Percentiles rank a stretch among this genome's conserved stretches.
Conservation (phyloP, 2,797 vertebrate genomes). For the Melanotaenia trifasciata region DNA sequence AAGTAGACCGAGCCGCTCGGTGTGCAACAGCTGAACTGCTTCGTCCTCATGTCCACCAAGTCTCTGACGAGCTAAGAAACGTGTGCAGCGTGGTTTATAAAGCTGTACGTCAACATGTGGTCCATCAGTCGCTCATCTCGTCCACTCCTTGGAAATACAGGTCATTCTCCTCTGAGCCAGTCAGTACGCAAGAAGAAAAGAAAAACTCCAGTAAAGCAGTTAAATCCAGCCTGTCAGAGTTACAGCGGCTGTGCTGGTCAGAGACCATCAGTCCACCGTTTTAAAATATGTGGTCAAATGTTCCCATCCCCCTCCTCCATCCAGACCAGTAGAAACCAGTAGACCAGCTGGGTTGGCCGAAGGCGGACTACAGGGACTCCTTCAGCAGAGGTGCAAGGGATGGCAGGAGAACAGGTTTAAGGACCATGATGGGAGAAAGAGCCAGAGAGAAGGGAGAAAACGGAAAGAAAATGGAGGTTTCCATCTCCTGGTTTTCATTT, state of each 20-base stretch:
- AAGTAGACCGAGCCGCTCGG: conserved; percentile 22
- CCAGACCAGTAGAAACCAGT: conserved; percentile 27
- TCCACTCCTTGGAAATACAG: too few species aligned
- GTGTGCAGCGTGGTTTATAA: conserved; percentile 38
- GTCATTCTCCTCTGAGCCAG: conserved; percentile 53
- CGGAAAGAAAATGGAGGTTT: conserved; percentile 13
- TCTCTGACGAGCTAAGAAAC: conserved; percentile 33
- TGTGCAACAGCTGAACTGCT: too few species aligned
- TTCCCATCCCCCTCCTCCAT: conserved; percentile 3
- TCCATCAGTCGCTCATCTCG: conserved; percentile 24
- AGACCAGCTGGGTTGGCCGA: conserved; percentile 31
- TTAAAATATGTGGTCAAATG: conserved; percentile 31
- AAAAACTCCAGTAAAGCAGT: conserved; percentile 17
- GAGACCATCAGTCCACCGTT: not conserved
- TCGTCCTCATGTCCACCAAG: too few species aligned
- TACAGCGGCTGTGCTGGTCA: not conserved
- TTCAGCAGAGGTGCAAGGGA: conserved; percentile 22
- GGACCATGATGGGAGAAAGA: conserved; percentile 6
- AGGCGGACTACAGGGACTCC: conserved; percentile 30
- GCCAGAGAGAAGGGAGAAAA: conserved; percentile 8
- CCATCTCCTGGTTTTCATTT: conserved; percentile 82
- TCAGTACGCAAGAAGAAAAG: conserved; percentile 53
- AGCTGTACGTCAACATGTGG: conserved; percentile 31
- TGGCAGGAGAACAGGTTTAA: not conserved
- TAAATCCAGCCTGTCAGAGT: conserved; percentile 18